These are phyloP conservation scores for Protobothrops flavoviridis DNA, from an alignment of 2,113 vertebrate genomes.

Conservation along the genomic window DNA sequence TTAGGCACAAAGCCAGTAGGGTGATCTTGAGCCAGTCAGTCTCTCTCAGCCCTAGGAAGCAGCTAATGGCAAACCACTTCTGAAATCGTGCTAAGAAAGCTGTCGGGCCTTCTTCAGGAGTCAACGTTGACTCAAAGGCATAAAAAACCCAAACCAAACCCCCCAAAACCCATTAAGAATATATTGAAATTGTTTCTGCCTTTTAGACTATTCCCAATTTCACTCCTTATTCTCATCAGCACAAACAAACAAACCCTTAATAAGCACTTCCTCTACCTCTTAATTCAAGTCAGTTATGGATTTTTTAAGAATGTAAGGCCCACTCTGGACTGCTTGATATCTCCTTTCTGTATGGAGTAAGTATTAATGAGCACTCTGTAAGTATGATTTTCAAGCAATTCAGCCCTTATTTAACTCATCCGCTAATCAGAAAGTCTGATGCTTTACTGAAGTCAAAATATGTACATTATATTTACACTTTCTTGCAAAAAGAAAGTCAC, in stretches of 20 bases:
- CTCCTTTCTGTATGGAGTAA: background rate
- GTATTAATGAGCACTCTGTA: background rate
- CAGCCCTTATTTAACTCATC: background rate
- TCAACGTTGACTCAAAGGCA: background rate
- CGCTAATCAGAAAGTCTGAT: background rate
- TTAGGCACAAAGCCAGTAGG: background rate
- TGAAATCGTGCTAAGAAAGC: background rate
- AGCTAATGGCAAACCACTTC: background rate
- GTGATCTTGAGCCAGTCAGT: background rate
- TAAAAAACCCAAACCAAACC: background rate
- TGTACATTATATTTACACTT: background rate
- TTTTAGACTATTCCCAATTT: background rate
- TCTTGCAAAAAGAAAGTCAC: background rate
- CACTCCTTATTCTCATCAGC: background rate
- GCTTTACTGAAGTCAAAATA: background rate
- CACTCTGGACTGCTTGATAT: background rate
- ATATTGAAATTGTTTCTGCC: background rate
- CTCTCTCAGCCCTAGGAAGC: background rate
- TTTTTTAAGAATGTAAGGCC: background rate
- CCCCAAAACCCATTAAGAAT: background rate
- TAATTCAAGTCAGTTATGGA: background rate
- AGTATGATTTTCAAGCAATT: background rate
- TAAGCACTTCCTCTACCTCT: background rate
- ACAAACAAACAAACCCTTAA: background rate
- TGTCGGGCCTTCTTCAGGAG: background rate